A percentile compares a stretch with the other conserved stretches of the same genome.
Evolutionary conservation across 2,797 vertebrate genomes (phyloP).

Genomic region (Danio aesculapii): DNA sequence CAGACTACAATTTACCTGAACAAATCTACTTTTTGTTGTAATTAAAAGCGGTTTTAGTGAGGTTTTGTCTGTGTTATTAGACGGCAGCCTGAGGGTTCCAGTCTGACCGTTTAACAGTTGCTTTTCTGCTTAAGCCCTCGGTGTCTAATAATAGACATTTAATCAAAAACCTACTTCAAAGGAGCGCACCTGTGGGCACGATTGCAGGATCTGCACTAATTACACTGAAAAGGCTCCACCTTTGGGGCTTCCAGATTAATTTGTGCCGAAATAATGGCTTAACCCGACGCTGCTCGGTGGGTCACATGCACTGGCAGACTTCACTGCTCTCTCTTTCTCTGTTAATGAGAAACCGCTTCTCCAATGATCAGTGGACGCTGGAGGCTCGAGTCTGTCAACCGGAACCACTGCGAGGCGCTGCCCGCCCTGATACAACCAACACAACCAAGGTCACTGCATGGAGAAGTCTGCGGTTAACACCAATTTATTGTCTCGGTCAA

Average conservation of each 20-base stretch:
- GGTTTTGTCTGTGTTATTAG: not conserved
- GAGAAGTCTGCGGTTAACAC: not conserved
- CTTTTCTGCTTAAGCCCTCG: conserved; percentile 20
- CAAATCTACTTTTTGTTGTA: not conserved
- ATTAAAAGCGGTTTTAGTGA: not conserved
- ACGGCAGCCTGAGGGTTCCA: conserved; percentile 1
- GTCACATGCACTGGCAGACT: conserved; percentile 58
- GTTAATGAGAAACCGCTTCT: conserved; percentile 62
- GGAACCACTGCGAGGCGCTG: conserved; percentile 60
- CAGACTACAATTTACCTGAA: not conserved
- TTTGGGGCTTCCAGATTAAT: conserved; percentile 57
- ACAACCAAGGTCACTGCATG: conserved; percentile 43
- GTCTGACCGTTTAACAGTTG: conserved; percentile 36
- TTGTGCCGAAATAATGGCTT: conserved; percentile 58
- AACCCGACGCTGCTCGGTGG: conserved; percentile 42
- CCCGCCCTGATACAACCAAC: conserved; percentile 28
- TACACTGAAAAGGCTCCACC: conserved; percentile 47
- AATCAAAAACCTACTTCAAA: conserved; percentile 52
- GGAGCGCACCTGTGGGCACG: conserved; percentile 47
- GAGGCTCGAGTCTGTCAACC: conserved; percentile 58
- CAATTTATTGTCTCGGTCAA: not conserved
- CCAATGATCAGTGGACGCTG: conserved; percentile 52
- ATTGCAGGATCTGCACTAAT: conserved; percentile 54
- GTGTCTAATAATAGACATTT: conserved; percentile 58
- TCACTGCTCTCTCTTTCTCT: no score